Evolutionary conservation across 2,888 invertebrate genomes (phyloP).

Genomic region (Melanostoma mellinum): DNA sequence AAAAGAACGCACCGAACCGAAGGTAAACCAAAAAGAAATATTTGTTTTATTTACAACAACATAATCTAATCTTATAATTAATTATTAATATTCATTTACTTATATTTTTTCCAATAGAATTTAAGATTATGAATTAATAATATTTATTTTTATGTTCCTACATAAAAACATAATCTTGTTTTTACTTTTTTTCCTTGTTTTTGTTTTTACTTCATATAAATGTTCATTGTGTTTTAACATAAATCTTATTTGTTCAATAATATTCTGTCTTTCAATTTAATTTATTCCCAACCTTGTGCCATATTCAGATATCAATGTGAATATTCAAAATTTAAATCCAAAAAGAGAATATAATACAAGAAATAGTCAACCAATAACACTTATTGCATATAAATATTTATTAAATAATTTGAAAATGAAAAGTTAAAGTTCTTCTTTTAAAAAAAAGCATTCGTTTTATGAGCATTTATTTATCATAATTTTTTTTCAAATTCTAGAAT

Average conservation of each 20-base stretch:
- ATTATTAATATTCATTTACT: conserved; percentile 57
- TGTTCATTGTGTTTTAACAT: conserved; percentile 69
- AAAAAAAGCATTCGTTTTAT: not conserved
- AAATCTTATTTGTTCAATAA: conserved; percentile 57
- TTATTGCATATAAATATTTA: not conserved
- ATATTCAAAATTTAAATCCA: conserved; percentile 56
- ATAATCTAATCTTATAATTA: conserved; percentile 66
- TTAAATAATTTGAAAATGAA: conserved; percentile 9
- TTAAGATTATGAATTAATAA: conserved; percentile 61
- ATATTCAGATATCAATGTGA: conserved; percentile 31
- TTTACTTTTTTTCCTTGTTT: conserved; percentile 29
- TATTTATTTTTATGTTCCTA: conserved; percentile 43
- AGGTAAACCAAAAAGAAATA: conserved; percentile 78
- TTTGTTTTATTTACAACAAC: conserved; percentile 73
- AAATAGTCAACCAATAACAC: conserved; percentile 4
- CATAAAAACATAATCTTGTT: conserved; percentile 26
- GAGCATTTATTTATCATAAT: too few relatives aligned
- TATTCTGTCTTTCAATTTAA: conserved; percentile 45
- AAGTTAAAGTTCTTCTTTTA: conserved; percentile 1
- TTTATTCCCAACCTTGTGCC: conserved; percentile 8
- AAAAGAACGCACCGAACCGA: conserved; percentile 80
- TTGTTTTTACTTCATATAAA: conserved; percentile 15
- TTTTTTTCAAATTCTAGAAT: too few relatives aligned
- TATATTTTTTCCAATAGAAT: conserved; percentile 38
- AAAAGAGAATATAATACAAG: not conserved